A percentile compares a stretch with the other conserved stretches of the same genome.
Evolutionary conservation across 2,888 invertebrate genomes (phyloP).

Genomic region (Podotricha telesiphe): DNA sequence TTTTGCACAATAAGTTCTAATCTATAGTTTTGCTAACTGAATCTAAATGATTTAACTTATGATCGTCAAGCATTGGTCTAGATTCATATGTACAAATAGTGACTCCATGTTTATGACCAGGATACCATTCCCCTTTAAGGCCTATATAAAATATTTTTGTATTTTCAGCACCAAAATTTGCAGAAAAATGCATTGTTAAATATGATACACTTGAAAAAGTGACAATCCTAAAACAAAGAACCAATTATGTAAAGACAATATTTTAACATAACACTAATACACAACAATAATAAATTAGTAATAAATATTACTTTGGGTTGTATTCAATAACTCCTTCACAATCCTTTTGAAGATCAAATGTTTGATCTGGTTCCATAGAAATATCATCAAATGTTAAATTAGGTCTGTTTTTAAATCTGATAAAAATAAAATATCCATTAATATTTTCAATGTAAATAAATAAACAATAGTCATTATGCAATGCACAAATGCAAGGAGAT

Average conservation of each 20-base stretch:
- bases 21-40: conserved; percentile 81
- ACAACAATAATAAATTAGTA: neutral
- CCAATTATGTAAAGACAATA: neutral
- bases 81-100: conserved; percentile 96
- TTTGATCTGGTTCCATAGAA: conserved; percentile 89
- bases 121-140: conserved; percentile 95
- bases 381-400: conserved; percentile 97
- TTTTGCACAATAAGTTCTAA: no score
- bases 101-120: conserved; percentile 93
- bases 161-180: conserved; percentile 93
- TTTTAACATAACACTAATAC: no score
- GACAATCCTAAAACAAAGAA: conserved; percentile 88
- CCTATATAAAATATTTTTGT: conserved; percentile 97
- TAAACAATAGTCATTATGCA: no score
- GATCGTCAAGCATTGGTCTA: conserved; percentile 92
- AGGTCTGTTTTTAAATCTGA: conserved; percentile 95
- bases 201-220: conserved; percentile 96
- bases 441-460: neutral
- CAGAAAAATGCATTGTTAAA: conserved; percentile 94
- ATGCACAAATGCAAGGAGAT: no score
- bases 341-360: conserved; percentile 93
- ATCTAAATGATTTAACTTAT: conserved; percentile 88
- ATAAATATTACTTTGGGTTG: conserved; percentile 88
- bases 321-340: conserved; percentile 92
- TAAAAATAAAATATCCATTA: conserved; percentile 41